Evolutionary conservation across 2,888 invertebrate species (phyloP).

Genomic region (Dorcus parallelipipedus): DNA sequence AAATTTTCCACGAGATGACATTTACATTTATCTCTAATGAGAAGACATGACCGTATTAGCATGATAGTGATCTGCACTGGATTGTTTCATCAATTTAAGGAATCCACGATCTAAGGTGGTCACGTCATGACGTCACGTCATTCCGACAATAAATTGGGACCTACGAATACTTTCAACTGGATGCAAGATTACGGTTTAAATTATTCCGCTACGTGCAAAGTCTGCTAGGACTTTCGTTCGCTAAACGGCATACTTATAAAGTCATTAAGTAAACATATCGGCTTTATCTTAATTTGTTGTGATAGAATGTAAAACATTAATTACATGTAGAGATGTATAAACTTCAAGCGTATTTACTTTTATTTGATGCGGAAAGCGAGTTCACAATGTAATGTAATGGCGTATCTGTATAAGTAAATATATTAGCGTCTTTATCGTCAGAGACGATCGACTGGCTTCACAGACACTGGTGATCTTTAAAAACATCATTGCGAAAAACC

Average conservation of each 20-base stretch:
- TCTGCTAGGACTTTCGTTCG: too few relatives aligned
- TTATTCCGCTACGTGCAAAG: background rate
- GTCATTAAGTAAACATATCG: conserved; percentile 17
- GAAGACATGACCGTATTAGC: conserved; percentile 36
- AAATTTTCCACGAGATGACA: conserved; percentile 14
- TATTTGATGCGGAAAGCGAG: conserved; percentile 21
- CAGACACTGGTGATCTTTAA: conserved; percentile 31
- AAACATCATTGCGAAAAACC: conserved; percentile 10
- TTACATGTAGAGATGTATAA: conserved; percentile 29
- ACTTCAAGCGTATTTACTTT: conserved; percentile 27
- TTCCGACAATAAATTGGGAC: conserved; percentile 15
- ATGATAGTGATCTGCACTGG: conserved; percentile 36
- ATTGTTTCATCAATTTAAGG: conserved; percentile 27
- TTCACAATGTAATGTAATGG: conserved; percentile 20
- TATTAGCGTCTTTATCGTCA: conserved; percentile 31
- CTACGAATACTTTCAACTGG: background rate
- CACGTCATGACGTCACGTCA: conserved; percentile 27
- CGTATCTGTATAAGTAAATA: conserved; percentile 27
- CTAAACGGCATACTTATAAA: conserved; percentile 5
- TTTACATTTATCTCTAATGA: conserved; percentile 42
- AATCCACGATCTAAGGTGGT: conserved; percentile 28
- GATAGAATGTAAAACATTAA: conserved; percentile 37
- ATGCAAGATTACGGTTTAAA: background rate
- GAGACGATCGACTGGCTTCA: conserved; percentile 38
- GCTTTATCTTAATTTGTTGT: conserved; percentile 38